These are phyloP conservation scores for Elegia similella DNA, from an alignment of 2,888 invertebrate genomes.

Conservation along the genomic window DNA sequence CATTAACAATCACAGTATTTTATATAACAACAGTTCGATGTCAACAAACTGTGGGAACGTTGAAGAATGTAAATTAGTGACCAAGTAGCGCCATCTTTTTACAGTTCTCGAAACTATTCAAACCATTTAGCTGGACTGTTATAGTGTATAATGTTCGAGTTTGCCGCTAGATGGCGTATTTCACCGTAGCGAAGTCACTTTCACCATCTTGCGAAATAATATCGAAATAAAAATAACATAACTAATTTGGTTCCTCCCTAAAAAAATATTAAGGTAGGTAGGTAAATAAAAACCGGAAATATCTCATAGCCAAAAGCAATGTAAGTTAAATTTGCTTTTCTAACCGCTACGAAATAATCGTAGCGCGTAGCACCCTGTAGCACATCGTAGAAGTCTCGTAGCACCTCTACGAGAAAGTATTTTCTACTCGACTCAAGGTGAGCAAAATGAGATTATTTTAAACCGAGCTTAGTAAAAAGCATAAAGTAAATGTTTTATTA, in stretches of 20 bases:
- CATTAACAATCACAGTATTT: neutral
- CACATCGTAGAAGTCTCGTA: neutral
- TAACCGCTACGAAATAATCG: neutral
- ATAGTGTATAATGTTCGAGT: neutral
- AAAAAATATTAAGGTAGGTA: no score
- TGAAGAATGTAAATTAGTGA: neutral
- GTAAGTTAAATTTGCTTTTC: neutral
- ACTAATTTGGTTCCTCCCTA: no score
- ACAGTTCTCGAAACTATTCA: neutral
- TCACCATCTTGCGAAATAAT: no score
- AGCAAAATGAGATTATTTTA: no score
- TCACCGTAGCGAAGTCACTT: no score
- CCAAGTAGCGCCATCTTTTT: constrained; percentile 7
- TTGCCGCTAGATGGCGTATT: neutral
- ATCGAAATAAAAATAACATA: no score
- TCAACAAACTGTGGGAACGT: constrained; percentile 1
- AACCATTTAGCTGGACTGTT: neutral
- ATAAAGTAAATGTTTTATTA: no score
- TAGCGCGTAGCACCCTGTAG: neutral
- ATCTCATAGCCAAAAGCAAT: no score
- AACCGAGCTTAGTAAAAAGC: no score
- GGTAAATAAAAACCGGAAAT: no score
- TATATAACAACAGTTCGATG: neutral
- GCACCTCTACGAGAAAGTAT: neutral
- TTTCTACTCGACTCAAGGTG: no score